Percentiles rank a stretch among this genome's conserved stretches.
These are phyloP conservation scores for Maniola hyperantus DNA, from an alignment of 2,888 invertebrate genomes.

Conservation along the genomic window DNA sequence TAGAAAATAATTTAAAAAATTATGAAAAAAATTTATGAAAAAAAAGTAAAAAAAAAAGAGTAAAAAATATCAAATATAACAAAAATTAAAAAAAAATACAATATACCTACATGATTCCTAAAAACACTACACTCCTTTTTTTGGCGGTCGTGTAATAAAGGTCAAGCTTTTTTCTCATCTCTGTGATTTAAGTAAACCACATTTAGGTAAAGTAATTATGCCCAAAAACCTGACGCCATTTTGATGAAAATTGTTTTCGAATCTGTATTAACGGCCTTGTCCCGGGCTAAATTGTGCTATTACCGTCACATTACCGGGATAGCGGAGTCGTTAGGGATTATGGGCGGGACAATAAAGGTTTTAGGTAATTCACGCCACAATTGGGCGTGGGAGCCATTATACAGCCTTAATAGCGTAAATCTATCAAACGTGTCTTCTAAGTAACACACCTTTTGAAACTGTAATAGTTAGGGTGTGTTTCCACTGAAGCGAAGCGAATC, in stretches of 20 bases:
- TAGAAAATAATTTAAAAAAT: no score
- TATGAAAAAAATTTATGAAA: no score
- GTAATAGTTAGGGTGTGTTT: background rate
- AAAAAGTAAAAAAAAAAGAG: no score
- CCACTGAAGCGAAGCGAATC: no score
- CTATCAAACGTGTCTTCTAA: conserved; percentile 5
- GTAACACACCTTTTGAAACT: background rate
- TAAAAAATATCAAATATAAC: no score
- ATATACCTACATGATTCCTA: no score
- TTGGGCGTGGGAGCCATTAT: background rate
- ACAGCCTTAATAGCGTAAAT: background rate
- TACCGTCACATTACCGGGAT: conserved; percentile 14
- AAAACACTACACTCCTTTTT: background rate
- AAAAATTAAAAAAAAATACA: no score
- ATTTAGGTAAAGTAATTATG: background rate
- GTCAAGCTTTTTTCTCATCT: background rate
- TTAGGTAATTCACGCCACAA: background rate
- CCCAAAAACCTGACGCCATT: background rate
- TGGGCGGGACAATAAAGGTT: conserved; percentile 1
- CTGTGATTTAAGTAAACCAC: background rate
- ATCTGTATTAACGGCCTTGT: conserved; percentile 1
- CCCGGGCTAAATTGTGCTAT: conserved; percentile 5
- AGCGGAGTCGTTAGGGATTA: conserved; percentile 12
- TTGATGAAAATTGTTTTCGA: conserved; percentile 11
- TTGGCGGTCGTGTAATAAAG: background rate